Evolutionary conservation across 37 sponge, comb jelly and placozoan species (phyloP), one percentile per base, ranked within the genome.

Genomic region (Lycopodina hypogea): DNA sequence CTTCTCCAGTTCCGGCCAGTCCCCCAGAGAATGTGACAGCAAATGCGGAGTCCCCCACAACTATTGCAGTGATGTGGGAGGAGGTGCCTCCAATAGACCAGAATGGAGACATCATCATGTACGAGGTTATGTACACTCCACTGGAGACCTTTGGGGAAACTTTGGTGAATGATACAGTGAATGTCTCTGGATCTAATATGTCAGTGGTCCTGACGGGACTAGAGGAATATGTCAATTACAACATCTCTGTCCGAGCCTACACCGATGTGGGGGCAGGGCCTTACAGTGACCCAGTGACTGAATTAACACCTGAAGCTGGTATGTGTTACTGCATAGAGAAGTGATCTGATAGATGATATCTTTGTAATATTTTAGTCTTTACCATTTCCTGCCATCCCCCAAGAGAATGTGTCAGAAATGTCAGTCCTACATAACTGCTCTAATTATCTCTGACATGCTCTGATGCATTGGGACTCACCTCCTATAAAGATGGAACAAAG

Each of bases 21-120:
- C 50, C 73, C 59, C 82, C 82, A 38, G 41, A 72, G 48, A 63
- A 77, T 63, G 78, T 77, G 28, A 14, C 23, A 23, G n/a, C 66
- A 28, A 30, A 2, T 1, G 53, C 34, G 9, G 15, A 3, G 1
- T 53, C 69, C 19, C 48, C 80, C 23, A 81, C 81, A 3, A 18
- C 32, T 21, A 77, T 84, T 42, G 15, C 56, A 30, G 61, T 76
- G 40, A 65, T 30, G 1, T 76, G 76, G 72, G 71, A 68, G 1
- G 60, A 52, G 1, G 70, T 69, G 0, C 71, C 71, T 35, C 18
- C 37, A 0, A 69, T 69, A 53, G 61, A 68, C 23, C 28, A 32
- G 58, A 76, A 76, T 77, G 85, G 85, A 32, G 67, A 51, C 30
- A 84, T 84, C 34, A 67, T 36, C 23, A 68, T 17, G 12, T 84